Evolutionary conservation across 2,888 invertebrate genomes (phyloP).

Genomic region (Volucella bombylans): DNA sequence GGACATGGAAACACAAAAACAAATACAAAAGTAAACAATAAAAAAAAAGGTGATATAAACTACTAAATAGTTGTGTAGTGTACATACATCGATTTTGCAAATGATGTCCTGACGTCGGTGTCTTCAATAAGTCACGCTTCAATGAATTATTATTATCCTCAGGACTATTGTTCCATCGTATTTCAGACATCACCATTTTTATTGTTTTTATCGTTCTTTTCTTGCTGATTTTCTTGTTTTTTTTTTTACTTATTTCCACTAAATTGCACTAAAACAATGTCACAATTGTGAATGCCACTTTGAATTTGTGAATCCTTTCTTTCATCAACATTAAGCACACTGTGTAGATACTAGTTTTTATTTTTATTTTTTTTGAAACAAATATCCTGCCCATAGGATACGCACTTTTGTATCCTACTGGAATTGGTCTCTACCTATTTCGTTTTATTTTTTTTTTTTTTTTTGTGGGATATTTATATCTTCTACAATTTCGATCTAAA

Average conservation of each 20-base stretch:
- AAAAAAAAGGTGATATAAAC: conserved; percentile 12
- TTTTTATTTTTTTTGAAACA: conserved; percentile 10
- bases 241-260: conserved; percentile 25
- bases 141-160: conserved; percentile 82
- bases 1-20: conserved; percentile 28
- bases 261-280: conserved; percentile 20
- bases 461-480: conserved; percentile 37
- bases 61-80: conserved; percentile 7
- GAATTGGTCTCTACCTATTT: neutral
- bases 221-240: neutral
- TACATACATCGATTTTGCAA: conserved; percentile 82
- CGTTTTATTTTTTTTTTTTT: conserved; percentile 30
- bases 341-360: neutral
- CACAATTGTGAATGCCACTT: neutral
- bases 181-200: conserved; percentile 83
- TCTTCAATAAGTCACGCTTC: conserved; percentile 81
- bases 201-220: conserved; percentile 67
- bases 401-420: conserved; percentile 35
- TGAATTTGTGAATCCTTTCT: conserved; percentile 17
- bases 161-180: conserved; percentile 81
- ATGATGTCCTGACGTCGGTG: conserved; percentile 77
- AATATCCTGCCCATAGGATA: conserved; percentile 34
- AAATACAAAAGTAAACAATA: neutral
- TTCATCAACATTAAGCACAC: conserved; percentile 14
- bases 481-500: conserved; percentile 76